A percentile compares a stretch with the other conserved stretches of the same genome.
Evolutionary conservation across 2,888 invertebrate species (phyloP).

Genomic region (Hermaeophaga mercurialis): DNA sequence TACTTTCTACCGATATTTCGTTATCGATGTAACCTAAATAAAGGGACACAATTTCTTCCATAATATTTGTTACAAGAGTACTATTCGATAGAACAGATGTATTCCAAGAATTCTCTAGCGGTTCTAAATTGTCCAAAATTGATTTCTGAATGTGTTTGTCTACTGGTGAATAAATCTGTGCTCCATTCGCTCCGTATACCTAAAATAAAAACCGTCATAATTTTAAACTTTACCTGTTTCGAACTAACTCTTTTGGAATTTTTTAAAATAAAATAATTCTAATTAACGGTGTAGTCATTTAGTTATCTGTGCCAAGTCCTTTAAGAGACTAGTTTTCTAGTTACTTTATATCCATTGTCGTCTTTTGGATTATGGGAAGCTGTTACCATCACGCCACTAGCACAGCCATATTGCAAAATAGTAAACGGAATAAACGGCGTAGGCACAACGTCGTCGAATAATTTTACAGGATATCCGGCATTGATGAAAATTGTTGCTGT

Average conservation of each 20-base stretch:
- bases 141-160: slow-evolving; percentile 83
- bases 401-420: slow-evolving; percentile 73
- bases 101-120: slow-evolving; percentile 81
- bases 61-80: slow-evolving; percentile 69
- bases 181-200: slow-evolving; percentile 94
- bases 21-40: slow-evolving; percentile 70
- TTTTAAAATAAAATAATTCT: no score
- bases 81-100: slow-evolving; percentile 62
- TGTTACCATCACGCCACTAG: slow-evolving; percentile 97
- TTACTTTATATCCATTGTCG: slow-evolving; percentile 93
- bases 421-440: slow-evolving; percentile 95
- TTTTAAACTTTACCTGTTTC: background rate
- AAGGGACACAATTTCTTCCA: slow-evolving; percentile 66
- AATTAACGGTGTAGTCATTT: no score
- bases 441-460: slow-evolving; percentile 81
- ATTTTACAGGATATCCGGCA: slow-evolving; percentile 69
- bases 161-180: slow-evolving; percentile 92
- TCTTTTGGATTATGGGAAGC: slow-evolving; percentile 97
- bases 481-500: slow-evolving; percentile 83
- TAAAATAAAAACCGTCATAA: slow-evolving; percentile 30
- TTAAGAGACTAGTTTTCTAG: no score
- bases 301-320: no score
- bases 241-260: no score
- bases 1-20: slow-evolving; percentile 61
- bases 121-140: slow-evolving; percentile 78